Percentiles rank a stretch among this genome's conserved stretches.
phyloP scores from a whole-genome alignment of 2,113 vertebrate genomes.

The Cervus canadensis region DNA sequence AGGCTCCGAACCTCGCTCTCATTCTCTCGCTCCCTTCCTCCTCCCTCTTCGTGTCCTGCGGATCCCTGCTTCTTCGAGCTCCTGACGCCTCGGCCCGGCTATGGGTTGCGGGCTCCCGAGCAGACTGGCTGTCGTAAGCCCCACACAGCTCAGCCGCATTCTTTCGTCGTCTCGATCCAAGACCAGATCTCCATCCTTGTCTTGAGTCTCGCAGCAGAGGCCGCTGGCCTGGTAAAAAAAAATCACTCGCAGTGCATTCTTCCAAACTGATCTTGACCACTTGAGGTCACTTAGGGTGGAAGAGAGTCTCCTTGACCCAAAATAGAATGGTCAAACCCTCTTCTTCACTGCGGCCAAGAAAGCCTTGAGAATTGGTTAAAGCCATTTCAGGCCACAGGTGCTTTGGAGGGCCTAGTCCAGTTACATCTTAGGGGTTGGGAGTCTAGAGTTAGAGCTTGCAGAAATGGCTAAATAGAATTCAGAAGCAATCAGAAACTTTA shows the following conservation, averaged over 20 bases:
- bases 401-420: conserved; percentile 11
- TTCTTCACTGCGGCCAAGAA: background rate
- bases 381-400: conserved; percentile 59
- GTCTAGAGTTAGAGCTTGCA: background rate
- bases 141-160: background rate
- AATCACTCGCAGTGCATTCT: background rate
- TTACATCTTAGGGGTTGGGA: background rate
- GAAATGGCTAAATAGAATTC: background rate
- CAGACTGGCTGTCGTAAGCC: background rate
- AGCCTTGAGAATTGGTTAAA: background rate
- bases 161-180: background rate
- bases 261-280: background rate
- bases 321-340: conserved; percentile 15
- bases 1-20: background rate
- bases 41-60: background rate
- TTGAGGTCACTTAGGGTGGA: conserved; percentile 34
- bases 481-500: background rate
- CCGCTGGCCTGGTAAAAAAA: background rate
- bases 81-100: background rate
- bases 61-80: background rate
- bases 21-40: background rate
- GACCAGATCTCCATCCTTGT: background rate
- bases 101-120: background rate
- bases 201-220: background rate
- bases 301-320: conserved; percentile 51